Conservation (phyloP, 2,113 vertebrate genomes). For the Brachyhypopomus gauderio region DNA sequence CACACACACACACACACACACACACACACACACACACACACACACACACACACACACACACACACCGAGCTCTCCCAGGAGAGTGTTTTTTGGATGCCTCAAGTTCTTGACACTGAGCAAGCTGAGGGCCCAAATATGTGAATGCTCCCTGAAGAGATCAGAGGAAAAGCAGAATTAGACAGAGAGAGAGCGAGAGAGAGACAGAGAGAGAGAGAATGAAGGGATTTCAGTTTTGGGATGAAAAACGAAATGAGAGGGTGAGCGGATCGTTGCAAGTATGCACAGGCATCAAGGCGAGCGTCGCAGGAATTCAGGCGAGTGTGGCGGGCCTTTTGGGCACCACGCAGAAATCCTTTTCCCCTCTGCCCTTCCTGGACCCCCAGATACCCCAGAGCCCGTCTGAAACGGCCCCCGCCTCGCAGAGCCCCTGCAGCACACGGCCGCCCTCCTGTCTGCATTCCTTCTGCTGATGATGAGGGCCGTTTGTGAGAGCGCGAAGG, state of each 20-base stretch:
- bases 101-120: constrained; percentile 34
- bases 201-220: constrained; percentile 23
- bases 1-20: too few relatives aligned
- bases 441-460: constrained; percentile 51
- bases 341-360: neutral
- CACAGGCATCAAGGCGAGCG: constrained; percentile 12
- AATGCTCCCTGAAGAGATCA: constrained; percentile 48
- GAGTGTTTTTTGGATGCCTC: too few relatives aligned
- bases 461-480: constrained; percentile 45
- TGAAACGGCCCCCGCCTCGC: neutral
- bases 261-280: constrained; percentile 36
- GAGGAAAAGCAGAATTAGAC: constrained; percentile 16
- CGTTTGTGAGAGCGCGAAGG: neutral
- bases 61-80: too few relatives aligned
- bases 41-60: too few relatives aligned
- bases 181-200: neutral
- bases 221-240: constrained; percentile 40
- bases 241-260: constrained; percentile 43
- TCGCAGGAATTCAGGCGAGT: neutral
- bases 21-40: too few relatives aligned
- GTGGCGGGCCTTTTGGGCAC: constrained; percentile 23
- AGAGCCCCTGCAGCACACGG: constrained; percentile 52
- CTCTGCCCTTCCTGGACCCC: constrained; percentile 32
- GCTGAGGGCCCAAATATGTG: constrained; percentile 50
- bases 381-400: constrained; percentile 58